Conservation (phyloP, 2,888 invertebrate species). For the Rhagonycha fulva region DNA sequence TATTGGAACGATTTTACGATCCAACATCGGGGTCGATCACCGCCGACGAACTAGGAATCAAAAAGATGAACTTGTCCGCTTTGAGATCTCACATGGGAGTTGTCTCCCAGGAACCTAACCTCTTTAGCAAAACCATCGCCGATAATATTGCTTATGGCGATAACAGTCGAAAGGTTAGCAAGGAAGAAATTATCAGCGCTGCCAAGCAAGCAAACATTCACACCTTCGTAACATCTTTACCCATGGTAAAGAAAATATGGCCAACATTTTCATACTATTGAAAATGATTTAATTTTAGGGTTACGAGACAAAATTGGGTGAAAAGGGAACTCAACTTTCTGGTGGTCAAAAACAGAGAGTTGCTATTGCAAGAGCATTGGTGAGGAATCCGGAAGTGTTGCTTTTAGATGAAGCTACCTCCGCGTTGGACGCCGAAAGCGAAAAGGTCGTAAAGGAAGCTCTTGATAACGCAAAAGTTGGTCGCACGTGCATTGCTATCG, state of each 20-base stretch:
- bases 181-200: no score
- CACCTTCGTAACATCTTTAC: slow-evolving; percentile 76
- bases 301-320: slow-evolving; percentile 79
- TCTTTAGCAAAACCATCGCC: slow-evolving; percentile 75
- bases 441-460: slow-evolving; percentile 75
- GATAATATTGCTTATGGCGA: no score
- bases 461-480: slow-evolving; percentile 80
- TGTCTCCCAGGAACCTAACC: slow-evolving; percentile 89
- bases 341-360: slow-evolving; percentile 61
- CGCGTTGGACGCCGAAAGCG: background rate
- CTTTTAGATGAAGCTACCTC: background rate
- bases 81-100: slow-evolving; percentile 81
- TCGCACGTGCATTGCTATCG: slow-evolving; percentile 84
- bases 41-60: slow-evolving; percentile 44
- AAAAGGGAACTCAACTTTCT: slow-evolving; percentile 76
- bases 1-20: slow-evolving; percentile 85
- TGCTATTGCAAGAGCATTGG: slow-evolving; percentile 80
- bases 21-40: slow-evolving; percentile 66
- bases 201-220: slow-evolving; percentile 62
- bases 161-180: no score
- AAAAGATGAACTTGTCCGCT: slow-evolving; percentile 38
- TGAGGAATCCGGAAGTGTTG: slow-evolving; percentile 62
- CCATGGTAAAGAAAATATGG: slow-evolving; percentile 52
- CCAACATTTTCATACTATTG: background rate
- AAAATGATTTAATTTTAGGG: slow-evolving; percentile 57